Evolutionary conservation across 2,797 vertebrate species (phyloP).

Genomic region (Triplophysa bombifrons): DNA sequence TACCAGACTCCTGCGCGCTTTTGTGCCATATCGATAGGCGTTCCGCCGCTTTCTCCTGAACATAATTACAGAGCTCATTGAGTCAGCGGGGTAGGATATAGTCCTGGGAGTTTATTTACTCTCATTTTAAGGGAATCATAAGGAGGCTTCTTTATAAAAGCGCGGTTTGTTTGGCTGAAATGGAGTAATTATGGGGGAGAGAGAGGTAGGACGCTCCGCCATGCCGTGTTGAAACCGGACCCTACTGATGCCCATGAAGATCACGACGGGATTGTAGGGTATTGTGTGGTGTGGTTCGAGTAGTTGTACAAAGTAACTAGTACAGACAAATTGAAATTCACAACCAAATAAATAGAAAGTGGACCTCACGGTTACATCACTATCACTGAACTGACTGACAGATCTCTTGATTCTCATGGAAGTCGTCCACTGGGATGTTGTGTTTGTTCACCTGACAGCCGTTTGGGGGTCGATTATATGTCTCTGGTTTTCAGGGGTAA

Average conservation of each 20-base stretch:
- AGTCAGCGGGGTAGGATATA: constrained; percentile 47
- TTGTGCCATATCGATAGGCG: constrained; percentile 32
- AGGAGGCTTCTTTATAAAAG: constrained; percentile 43
- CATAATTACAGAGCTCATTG: constrained; percentile 47
- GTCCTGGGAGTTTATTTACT: constrained; percentile 46
- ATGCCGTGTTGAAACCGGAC: not conserved
- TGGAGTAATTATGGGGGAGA: constrained; percentile 35
- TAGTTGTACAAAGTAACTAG: too few species aligned
- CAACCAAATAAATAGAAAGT: too few species aligned
- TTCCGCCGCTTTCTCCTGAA: constrained; percentile 37
- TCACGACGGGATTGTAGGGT: not conserved
- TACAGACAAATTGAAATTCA: too few species aligned
- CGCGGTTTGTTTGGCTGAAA: constrained; percentile 28
- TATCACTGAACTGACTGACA: not conserved
- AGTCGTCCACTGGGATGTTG: not conserved
- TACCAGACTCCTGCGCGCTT: constrained; percentile 34
- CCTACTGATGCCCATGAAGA: constrained; percentile 17
- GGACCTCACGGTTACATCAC: too few species aligned
- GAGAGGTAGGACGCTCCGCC: constrained; percentile 30
- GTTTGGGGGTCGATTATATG: not conserved
- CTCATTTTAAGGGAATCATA: constrained; percentile 42
- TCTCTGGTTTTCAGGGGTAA: not conserved
- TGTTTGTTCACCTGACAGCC: not conserved
- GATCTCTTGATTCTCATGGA: not conserved
- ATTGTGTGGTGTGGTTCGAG: not conserved